phyloP scores from a whole-genome alignment of 2,888 invertebrate genomes.

The Drosophila kuntzei region DNA sequence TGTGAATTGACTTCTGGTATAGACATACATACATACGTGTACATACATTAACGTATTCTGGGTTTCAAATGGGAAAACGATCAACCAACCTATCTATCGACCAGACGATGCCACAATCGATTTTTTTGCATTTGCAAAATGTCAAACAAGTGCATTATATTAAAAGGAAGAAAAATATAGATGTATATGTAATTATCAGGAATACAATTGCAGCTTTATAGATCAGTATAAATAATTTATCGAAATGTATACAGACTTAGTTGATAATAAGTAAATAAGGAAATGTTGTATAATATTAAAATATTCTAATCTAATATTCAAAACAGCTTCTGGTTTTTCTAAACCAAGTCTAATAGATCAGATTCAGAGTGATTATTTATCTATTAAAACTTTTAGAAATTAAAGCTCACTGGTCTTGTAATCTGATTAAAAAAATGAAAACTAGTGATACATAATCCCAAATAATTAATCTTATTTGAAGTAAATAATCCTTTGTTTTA shows the following conservation, averaged over 20 bases:
- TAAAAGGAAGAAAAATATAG: not conserved
- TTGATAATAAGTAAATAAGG: no score
- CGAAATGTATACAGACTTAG: not conserved
- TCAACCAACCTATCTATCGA: not conserved
- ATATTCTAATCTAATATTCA: no score
- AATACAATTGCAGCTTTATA: not conserved
- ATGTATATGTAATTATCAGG: not conserved
- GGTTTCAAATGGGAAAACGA: not conserved
- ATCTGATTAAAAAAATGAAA: not conserved
- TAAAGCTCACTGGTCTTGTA: not conserved
- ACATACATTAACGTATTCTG: constrained; percentile 9
- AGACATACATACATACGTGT: constrained; percentile 6
- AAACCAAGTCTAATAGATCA: not conserved
- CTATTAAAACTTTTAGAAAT: not conserved
- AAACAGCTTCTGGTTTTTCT: not conserved
- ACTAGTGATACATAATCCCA: no score
- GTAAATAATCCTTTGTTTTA: no score
- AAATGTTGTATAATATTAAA: no score
- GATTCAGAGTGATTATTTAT: not conserved
- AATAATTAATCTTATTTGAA: not conserved
- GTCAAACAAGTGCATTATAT: not conserved
- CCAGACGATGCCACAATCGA: constrained; percentile 1
- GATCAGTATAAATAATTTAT: no score
- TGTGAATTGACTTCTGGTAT: constrained; percentile 47
- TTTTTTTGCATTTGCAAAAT: constrained; percentile 3